Percentiles rank a stretch among this genome's conserved stretches.
Conservation (phyloP, 2,888 invertebrate genomes). For the Dicycla oo region DNA sequence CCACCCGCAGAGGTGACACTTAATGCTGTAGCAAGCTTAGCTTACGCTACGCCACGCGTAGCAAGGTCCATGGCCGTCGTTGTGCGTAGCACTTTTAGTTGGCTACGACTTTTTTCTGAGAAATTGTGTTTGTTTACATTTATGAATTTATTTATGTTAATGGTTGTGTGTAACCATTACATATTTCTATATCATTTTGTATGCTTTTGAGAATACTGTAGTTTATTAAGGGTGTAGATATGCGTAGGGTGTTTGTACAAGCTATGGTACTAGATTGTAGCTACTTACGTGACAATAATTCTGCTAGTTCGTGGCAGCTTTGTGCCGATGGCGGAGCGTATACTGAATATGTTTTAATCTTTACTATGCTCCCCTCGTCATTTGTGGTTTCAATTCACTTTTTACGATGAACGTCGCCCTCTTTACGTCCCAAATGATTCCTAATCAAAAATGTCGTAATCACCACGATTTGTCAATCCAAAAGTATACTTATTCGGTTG, state of each 20-base stretch:
- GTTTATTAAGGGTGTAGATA: background rate
- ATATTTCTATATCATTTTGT: background rate
- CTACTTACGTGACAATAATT: background rate
- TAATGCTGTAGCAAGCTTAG: conserved; percentile 66
- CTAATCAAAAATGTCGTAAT: conserved; percentile 77
- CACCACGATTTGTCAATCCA: conserved; percentile 53
- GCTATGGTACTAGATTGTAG: background rate
- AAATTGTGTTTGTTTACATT: background rate
- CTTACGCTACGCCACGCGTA: conserved; percentile 54
- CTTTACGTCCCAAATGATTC: conserved; percentile 81
- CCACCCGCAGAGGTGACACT: conserved; percentile 87
- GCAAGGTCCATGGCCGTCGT: background rate
- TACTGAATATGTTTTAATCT: conserved; percentile 53
- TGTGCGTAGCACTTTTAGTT: conserved; percentile 3
- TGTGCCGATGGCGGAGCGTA: conserved; percentile 36
- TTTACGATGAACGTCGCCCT: conserved; percentile 85
- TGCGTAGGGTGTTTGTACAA: background rate
- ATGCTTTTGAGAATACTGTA: background rate
- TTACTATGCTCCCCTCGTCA: conserved; percentile 81
- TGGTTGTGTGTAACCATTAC: background rate
- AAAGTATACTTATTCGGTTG: conserved; percentile 46
- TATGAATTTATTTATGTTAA: background rate
- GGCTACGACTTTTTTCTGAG: background rate
- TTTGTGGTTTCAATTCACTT: conserved; percentile 90
- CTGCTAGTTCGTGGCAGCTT: background rate